phyloP scores from a whole-genome alignment of 2,888 invertebrate genomes.

The Xylota segnis region DNA sequence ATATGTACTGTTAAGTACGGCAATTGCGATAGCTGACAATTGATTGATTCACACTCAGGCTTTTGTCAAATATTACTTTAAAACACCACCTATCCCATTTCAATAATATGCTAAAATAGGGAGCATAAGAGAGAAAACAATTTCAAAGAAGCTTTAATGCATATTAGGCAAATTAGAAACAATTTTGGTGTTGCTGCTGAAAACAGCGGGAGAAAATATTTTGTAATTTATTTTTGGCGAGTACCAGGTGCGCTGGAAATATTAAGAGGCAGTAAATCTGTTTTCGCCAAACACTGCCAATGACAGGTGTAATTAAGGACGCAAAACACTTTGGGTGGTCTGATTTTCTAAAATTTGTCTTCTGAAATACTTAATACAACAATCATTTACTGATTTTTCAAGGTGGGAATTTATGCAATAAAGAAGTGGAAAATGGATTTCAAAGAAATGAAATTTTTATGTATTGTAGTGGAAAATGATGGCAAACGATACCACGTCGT shows the following conservation, averaged over 20 bases:
- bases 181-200: constrained; percentile 10
- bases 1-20: background rate
- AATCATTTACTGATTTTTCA: constrained; percentile 19
- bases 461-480: background rate
- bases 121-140: constrained; percentile 9
- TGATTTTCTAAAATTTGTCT: constrained; percentile 41
- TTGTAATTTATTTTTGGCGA: constrained; percentile 38
- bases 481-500: background rate
- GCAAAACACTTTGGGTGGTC: constrained; percentile 25
- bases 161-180: constrained; percentile 44
- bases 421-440: constrained; percentile 6
- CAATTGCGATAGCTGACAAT: constrained; percentile 23
- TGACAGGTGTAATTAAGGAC: constrained; percentile 50
- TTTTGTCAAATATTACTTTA: constrained; percentile 33
- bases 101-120: background rate
- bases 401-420: constrained; percentile 5
- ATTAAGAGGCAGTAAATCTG: constrained; percentile 47
- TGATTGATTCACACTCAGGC: constrained; percentile 45
- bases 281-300: constrained; percentile 50
- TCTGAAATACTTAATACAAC: constrained; percentile 11
- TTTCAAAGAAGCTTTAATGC: constrained; percentile 40
- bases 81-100: background rate
- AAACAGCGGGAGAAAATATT: constrained; percentile 27
- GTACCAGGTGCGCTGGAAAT: constrained; percentile 43
- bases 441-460: constrained; percentile 24